Conservation (phyloP, 2,888 invertebrate genomes). For the Rhynchonema sp. region DNA sequence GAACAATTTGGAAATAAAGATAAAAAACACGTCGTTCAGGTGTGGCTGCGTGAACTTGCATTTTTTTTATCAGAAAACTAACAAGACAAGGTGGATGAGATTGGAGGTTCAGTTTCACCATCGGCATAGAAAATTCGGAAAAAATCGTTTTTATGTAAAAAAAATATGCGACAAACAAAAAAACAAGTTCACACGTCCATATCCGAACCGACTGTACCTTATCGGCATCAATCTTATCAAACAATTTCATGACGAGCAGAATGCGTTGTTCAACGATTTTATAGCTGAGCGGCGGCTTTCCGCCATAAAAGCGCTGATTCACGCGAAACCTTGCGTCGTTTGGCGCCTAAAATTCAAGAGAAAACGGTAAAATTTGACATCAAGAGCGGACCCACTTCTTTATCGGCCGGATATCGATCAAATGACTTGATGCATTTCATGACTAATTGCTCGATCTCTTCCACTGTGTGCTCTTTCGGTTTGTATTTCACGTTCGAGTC, state of each 20-base stretch:
- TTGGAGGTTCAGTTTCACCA: too few relatives aligned
- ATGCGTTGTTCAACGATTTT: conserved; percentile 70
- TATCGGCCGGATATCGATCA: background rate
- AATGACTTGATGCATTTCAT: background rate
- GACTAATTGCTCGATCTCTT: background rate
- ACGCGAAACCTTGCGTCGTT: background rate
- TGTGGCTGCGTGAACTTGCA: too few relatives aligned
- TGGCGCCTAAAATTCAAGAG: background rate
- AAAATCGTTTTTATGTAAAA: too few relatives aligned
- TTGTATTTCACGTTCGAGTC: background rate
- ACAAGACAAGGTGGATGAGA: too few relatives aligned
- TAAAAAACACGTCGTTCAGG: too few relatives aligned
- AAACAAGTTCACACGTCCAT: too few relatives aligned
- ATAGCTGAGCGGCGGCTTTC: conserved; percentile 53
- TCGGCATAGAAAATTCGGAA: too few relatives aligned
- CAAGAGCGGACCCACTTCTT: background rate
- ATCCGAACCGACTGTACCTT: too few relatives aligned
- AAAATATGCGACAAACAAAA: too few relatives aligned
- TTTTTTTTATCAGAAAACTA: too few relatives aligned
- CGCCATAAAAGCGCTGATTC: background rate
- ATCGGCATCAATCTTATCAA: conserved; percentile 80
- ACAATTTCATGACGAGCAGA: conserved; percentile 78
- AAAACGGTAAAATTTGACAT: background rate
- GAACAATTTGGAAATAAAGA: background rate
- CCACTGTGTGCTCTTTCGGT: background rate